Base-by-base conservation (phyloP, 2,888 invertebrate genomes). In the Watsonalla binaria region DNA sequence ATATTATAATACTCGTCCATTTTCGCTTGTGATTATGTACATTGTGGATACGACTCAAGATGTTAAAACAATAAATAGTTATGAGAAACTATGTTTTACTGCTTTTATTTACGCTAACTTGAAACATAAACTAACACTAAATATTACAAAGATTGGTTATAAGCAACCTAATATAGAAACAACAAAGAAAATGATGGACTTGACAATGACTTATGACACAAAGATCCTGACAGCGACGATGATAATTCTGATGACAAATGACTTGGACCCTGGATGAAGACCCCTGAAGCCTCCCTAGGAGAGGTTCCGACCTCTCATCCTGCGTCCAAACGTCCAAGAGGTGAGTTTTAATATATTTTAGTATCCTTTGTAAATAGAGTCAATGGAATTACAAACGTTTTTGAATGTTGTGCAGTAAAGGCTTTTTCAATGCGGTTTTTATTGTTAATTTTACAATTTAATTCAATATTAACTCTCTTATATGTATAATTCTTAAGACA, bases 1-100 rank as follows among this genome's bases (percentile, higher is more conserved):
- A 52, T 72, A 65, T 75, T 76, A 66, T 82, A 86, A 83, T 84
- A 83, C 80, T 86, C 78, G 76, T 72, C 72, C 68, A 78, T 76
- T 65, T 72, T 76, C 68, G 87, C 86, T 88, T 87, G 68, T 67
- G 76, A 78, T 74, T 89, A 0, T 42, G 89, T 90, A 89, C 81
- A 90, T 89, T 86, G 87, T 83, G 80, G 84, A 85, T 78, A 87
- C 84, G 84, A 87, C 82, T 84, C 84, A 83, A 82, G 82, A 72
- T 80, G 74, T 80, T 79, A 77, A 83, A 78, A 77, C 70, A 86
- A 81, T 86, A 86, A 87, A 82, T 71, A 65, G 74, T 69, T 72
- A 65, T 57, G 66, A 72, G 74, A 72, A 70, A 63, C 54, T 56
- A 59, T 37, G 49, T 55, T 51, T 51, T 42, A 61, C 66, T 59